These are phyloP conservation scores for Hemithea aestivaria DNA, from an alignment of 2,888 invertebrate species.

Conservation along the genomic window DNA sequence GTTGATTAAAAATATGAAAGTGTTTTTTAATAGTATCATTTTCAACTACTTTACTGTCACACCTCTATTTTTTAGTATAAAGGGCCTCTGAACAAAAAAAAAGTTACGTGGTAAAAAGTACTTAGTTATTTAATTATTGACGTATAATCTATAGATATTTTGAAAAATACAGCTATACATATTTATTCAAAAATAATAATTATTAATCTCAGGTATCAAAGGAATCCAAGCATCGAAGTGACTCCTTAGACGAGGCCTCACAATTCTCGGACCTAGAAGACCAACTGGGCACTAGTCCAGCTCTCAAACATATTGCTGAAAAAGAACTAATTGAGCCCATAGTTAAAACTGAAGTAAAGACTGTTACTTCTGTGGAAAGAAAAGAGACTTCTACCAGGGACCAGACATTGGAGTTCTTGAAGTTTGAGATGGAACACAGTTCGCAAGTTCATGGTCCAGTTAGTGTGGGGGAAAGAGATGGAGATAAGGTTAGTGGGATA, in stretches of 20 bases:
- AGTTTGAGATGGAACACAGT: constrained; percentile 61
- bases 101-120: too few species aligned
- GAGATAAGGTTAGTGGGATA: constrained; percentile 49
- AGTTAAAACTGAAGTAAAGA: constrained; percentile 37
- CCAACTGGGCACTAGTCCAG: constrained; percentile 65
- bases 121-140: too few species aligned
- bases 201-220: constrained; percentile 53
- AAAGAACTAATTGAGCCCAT: constrained; percentile 36
- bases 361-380: constrained; percentile 31
- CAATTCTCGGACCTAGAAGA: constrained; percentile 75
- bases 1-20: too few species aligned
- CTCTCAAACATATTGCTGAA: constrained; percentile 47
- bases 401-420: constrained; percentile 59
- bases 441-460: constrained; percentile 44
- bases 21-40: too few species aligned
- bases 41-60: too few species aligned
- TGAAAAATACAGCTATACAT: too few species aligned
- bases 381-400: constrained; percentile 34
- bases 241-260: constrained; percentile 71
- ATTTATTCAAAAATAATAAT: too few species aligned
- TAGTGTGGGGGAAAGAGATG: constrained; percentile 33
- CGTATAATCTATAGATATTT: too few species aligned
- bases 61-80: too few species aligned
- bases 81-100: too few species aligned
- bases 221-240: constrained; percentile 71